Evolutionary conservation across 2,113 vertebrate genomes (phyloP).

Genomic region (Muscicapa adusta): DNA sequence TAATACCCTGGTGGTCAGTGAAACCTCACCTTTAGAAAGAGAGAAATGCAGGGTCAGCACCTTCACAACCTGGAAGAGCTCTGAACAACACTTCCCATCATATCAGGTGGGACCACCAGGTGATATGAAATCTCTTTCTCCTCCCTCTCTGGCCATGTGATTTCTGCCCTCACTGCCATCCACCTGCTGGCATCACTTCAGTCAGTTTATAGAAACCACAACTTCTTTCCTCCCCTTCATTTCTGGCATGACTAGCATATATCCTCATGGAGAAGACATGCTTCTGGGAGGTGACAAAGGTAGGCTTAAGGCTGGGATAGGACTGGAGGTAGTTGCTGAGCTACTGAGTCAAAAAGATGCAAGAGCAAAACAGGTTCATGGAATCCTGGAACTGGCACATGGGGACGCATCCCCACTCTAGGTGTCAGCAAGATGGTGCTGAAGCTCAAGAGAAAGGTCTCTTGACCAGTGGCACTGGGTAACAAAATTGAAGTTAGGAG

Average conservation of each 20-base stretch:
- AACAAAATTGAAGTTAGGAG: background rate
- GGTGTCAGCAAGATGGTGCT: background rate
- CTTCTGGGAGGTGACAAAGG: background rate
- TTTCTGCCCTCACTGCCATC: background rate
- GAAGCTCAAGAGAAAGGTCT: background rate
- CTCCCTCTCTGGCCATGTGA: background rate
- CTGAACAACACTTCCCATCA: background rate
- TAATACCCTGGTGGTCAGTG: background rate
- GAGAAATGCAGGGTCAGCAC: background rate
- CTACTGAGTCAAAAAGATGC: background rate
- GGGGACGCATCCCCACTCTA: background rate
- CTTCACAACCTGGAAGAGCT: background rate
- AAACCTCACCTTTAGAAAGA: background rate
- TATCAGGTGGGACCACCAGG: background rate
- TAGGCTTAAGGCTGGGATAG: background rate
- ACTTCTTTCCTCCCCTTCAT: background rate
- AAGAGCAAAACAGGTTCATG: background rate
- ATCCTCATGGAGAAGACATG: background rate
- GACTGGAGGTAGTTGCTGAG: background rate
- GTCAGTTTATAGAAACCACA: background rate
- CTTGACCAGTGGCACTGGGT: background rate
- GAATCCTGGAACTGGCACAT: background rate
- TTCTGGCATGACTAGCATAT: background rate
- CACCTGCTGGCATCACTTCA: rapidly evolving
- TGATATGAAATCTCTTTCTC: background rate